phyloP scores from a whole-genome alignment of 92 coral and sea anemone species.

The Siderastrea radians region DNA sequence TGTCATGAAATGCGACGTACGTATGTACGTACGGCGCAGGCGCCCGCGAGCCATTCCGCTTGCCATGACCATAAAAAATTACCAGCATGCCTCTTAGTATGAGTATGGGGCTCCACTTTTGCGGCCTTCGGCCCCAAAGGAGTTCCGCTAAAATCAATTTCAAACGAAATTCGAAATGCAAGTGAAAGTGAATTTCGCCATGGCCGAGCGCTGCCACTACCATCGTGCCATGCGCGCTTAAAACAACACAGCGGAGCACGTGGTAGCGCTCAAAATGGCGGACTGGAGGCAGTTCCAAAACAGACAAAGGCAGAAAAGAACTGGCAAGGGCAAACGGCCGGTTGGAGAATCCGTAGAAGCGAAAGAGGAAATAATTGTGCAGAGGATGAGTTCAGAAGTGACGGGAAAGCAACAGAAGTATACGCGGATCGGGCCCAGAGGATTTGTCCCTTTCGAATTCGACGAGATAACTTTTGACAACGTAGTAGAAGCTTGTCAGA shows the following conservation, averaged over 20 bases:
- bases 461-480: conserved; percentile 52
- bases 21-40: too few species aligned
- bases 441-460: conserved; percentile 60
- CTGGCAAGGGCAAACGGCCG: conserved; percentile 56
- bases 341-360: too few species aligned
- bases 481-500: conserved; percentile 51
- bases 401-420: conserved; percentile 68
- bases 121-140: too few species aligned
- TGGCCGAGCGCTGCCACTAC: conserved; percentile 66
- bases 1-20: too few species aligned
- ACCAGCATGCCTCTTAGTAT: too few species aligned
- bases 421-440: conserved; percentile 57
- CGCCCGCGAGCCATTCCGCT: too few species aligned
- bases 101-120: too few species aligned
- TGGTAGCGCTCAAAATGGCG: conserved; percentile 49
- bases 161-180: conserved; percentile 33
- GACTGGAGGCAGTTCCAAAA: conserved; percentile 79
- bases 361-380: conserved; percentile 58
- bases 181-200: conserved; percentile 51
- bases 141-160: conserved; percentile 1
- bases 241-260: conserved; percentile 23
- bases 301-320: conserved; percentile 66
- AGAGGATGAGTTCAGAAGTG: conserved; percentile 59
- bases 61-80: too few species aligned
- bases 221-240: conserved; percentile 62